Evolutionary conservation across 2,888 invertebrate species (phyloP).

Genomic region (Stenolophus ochropezus): DNA sequence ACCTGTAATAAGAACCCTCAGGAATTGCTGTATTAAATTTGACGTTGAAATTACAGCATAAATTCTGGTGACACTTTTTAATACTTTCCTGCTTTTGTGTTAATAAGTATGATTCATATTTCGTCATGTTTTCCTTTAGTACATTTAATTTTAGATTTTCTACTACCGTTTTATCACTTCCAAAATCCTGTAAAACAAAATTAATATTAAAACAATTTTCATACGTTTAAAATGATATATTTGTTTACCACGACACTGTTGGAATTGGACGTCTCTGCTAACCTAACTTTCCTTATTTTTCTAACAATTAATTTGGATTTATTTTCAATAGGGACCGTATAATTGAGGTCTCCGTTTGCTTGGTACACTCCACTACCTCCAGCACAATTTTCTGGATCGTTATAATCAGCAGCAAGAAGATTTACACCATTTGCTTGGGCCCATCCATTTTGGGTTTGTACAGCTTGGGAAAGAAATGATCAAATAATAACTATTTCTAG

Average conservation of each 20-base stretch:
- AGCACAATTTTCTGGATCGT: conserved; percentile 60
- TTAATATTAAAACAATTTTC: not conserved
- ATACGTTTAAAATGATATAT: not conserved
- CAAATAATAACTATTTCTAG: too few species aligned
- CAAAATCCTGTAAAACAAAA: not conserved
- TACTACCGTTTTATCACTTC: not conserved
- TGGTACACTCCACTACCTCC: conserved; percentile 66
- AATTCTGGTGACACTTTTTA: conserved; percentile 36
- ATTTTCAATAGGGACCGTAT: conserved; percentile 25
- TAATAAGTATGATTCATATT: conserved; percentile 22
- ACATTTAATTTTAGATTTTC: not conserved
- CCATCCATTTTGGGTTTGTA: conserved; percentile 66
- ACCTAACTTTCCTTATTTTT: not conserved
- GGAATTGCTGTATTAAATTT: not conserved
- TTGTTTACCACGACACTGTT: not conserved
- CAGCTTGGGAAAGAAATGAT: conserved; percentile 59
- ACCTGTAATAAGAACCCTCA: conserved; percentile 45
- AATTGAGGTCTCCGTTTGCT: conserved; percentile 58
- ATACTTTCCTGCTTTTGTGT: not conserved
- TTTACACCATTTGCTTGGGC: conserved; percentile 65
- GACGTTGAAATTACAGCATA: conserved; percentile 46
- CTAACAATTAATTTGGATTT: conserved; percentile 3
- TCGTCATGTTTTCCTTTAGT: conserved; percentile 29
- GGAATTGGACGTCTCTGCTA: not conserved
- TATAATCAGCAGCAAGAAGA: conserved; percentile 64